Percentiles rank a stretch among this genome's conserved stretches.
phyloP scores from a whole-genome alignment of 2,797 vertebrate genomes.

The Myioborus miniatus region DNA sequence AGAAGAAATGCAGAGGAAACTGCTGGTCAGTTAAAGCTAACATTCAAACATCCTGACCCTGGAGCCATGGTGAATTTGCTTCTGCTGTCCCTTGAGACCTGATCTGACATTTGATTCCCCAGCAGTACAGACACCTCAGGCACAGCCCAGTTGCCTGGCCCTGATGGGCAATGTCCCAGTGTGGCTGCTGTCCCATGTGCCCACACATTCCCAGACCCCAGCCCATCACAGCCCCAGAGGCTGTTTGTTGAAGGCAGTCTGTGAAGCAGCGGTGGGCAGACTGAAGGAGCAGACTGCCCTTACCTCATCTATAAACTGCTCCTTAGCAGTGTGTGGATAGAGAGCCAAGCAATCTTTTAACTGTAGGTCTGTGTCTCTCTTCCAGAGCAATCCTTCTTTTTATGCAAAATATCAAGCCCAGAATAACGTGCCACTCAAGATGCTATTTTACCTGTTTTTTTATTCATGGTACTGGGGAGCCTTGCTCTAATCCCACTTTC shows the following conservation, averaged over 20 bases:
- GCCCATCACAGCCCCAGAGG: too few relatives aligned
- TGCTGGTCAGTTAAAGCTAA: not conserved
- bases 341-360: not conserved
- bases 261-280: not conserved
- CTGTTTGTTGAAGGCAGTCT: not conserved
- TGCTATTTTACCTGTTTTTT: not conserved
- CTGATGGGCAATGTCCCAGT: not conserved
- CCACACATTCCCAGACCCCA: rapidly evolving
- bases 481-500: not conserved
- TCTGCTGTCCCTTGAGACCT: not conserved
- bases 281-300: not conserved
- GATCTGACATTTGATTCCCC: not conserved
- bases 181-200: rapidly evolving
- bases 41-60: not conserved
- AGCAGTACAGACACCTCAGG: not conserved
- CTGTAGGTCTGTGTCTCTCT: not conserved
- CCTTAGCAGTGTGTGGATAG: not conserved
- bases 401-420: not conserved
- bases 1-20: not conserved
- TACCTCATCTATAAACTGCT: not conserved
- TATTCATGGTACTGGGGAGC: not conserved
- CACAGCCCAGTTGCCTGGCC: not conserved
- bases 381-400: not conserved
- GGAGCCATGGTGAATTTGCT: not conserved
- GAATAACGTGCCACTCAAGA: not conserved